phyloP scores from a whole-genome alignment of 2,888 invertebrate genomes.

The Folsomia candida region DNA sequence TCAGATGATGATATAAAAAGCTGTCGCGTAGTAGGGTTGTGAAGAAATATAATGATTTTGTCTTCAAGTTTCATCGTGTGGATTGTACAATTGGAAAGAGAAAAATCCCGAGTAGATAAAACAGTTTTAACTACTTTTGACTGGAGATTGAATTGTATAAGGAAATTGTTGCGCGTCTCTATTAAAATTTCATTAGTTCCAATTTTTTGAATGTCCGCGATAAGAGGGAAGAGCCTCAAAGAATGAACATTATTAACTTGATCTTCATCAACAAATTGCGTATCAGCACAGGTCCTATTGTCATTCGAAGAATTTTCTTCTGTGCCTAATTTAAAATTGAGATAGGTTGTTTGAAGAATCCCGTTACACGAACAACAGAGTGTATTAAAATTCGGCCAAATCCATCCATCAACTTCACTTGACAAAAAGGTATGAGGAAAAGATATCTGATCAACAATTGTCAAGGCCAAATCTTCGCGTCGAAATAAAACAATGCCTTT shows the following conservation, averaged over 20 bases:
- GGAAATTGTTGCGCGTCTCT: background rate
- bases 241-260: background rate
- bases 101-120: background rate
- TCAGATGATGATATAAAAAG: slow-evolving; percentile 34
- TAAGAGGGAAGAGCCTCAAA: background rate
- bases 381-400: slow-evolving; percentile 38
- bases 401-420: slow-evolving; percentile 35
- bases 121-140: background rate
- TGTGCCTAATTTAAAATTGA: background rate
- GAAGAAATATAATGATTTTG: slow-evolving; percentile 20
- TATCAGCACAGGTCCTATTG: background rate
- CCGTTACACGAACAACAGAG: slow-evolving; percentile 22
- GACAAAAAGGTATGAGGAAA: background rate
- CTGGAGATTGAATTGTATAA: background rate
- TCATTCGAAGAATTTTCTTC: background rate
- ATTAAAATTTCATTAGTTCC: background rate
- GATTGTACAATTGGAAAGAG: background rate
- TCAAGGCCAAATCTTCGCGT: background rate
- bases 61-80: background rate
- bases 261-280: background rate
- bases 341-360: background rate
- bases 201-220: background rate
- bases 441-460: background rate
- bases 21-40: slow-evolving; percentile 39
- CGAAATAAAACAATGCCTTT: slow-evolving; percentile 27